A percentile compares a stretch with the other conserved stretches of the same genome.
Evolutionary conservation across 2,113 vertebrate genomes (phyloP).

Genomic region (Scartelaos histophorus): DNA sequence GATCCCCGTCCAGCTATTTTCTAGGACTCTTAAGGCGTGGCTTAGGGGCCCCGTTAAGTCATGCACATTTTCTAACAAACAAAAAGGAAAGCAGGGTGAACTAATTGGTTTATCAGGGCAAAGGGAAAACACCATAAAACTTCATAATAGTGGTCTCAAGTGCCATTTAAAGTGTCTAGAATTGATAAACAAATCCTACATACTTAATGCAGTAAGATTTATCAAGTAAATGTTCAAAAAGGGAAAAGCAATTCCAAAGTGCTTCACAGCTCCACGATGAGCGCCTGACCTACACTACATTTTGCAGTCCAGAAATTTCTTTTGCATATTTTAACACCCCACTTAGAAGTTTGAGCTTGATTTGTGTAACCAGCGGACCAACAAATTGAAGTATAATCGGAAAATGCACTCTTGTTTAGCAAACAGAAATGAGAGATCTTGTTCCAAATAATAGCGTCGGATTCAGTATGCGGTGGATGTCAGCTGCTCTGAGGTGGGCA

Average conservation of each 20-base stretch:
- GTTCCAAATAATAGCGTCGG: neutral
- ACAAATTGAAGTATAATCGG: slow-evolving; percentile 55
- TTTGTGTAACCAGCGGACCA: slow-evolving; percentile 65
- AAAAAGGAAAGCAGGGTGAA: slow-evolving; percentile 6
- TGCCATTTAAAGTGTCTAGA: slow-evolving; percentile 49
- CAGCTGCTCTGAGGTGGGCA: slow-evolving; percentile 34
- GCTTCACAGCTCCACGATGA: slow-evolving; percentile 20
- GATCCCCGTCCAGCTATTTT: slow-evolving; percentile 31
- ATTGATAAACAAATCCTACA: slow-evolving; percentile 59
- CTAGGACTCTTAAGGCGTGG: slow-evolving; percentile 19
- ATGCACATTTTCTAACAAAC: slow-evolving; percentile 21
- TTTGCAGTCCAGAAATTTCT: slow-evolving; percentile 45
- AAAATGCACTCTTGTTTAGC: slow-evolving; percentile 36
- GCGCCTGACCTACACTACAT: slow-evolving; percentile 45
- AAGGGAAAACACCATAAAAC: slow-evolving; percentile 50
- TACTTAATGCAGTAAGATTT: slow-evolving; percentile 17
- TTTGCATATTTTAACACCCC: slow-evolving; percentile 59
- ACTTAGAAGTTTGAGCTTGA: slow-evolving; percentile 52
- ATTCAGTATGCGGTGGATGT: slow-evolving; percentile 23
- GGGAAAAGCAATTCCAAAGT: slow-evolving; percentile 26
- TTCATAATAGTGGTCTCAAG: slow-evolving; percentile 35
- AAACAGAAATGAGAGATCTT: slow-evolving; percentile 22
- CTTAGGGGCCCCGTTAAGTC: slow-evolving; percentile 23
- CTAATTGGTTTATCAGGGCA: slow-evolving; percentile 31
- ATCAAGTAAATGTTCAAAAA: slow-evolving; percentile 31